Conservation (phyloP, 53 echinoderm and acorn worm species). For the Temnopleurus reevesii region DNA sequence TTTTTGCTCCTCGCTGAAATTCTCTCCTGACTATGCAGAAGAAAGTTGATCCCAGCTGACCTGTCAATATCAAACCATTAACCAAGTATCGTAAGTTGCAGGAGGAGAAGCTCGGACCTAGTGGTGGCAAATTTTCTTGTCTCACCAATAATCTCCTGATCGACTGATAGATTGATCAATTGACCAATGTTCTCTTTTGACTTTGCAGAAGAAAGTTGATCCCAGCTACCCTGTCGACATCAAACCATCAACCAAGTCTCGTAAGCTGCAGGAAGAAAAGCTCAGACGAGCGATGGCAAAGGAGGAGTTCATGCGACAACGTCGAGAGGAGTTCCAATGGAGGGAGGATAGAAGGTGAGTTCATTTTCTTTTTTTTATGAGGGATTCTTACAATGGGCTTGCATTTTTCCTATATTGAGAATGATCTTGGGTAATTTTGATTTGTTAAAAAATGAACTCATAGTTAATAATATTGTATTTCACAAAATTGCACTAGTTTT, state of each 20-base stretch:
- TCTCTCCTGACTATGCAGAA: conserved; percentile 63
- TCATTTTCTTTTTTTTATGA: no score
- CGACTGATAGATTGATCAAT: no score
- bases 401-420: no score
- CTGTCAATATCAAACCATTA: conserved; percentile 89
- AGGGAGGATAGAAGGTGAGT: conserved; percentile 90
- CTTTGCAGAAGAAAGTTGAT: conserved; percentile 91
- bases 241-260: conserved; percentile 81
- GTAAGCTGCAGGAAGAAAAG: conserved; percentile 95
- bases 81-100: conserved; percentile 80
- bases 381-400: no score
- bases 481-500: no score
- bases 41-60: conserved; percentile 91
- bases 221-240: conserved; percentile 87
- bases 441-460: no score
- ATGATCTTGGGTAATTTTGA: no score
- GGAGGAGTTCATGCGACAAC: conserved; percentile 86
- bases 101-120: conserved; percentile 95
- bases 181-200: neutral
- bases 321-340: conserved; percentile 86
- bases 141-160: no score
- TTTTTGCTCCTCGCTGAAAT: no score
- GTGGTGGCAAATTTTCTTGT: no score
- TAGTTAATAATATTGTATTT: no score
- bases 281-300: conserved; percentile 92